Evolutionary conservation across 1,140 invertebrate species (phyloP), one percentile per base, ranked within the genome.

Genomic region (Neodiprion fabricii): DNA sequence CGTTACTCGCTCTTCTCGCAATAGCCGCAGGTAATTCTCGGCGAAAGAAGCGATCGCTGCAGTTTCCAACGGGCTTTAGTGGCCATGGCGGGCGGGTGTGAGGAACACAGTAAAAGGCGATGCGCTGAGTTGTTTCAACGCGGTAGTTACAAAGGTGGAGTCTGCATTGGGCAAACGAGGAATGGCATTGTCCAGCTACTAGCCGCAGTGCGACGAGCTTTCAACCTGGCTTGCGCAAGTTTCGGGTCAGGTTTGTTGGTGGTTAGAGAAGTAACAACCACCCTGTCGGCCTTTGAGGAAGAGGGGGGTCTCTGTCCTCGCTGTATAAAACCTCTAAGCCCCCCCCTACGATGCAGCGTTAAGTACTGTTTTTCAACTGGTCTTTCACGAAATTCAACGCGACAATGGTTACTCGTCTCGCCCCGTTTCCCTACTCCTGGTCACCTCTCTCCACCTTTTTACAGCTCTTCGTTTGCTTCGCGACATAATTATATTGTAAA

Each of bases 201-300:
- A 82, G 77, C 80, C 82, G 84, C 83, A 84, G 81, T 84, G 83
- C 83, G 84, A 84, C 83, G 82, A 82, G 78, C 79, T 77, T 74
- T 78, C 80, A 73, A 75, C 76, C 72, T 75, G 53, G 67, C 70
- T 74, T 77, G 76, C 77, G 71, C 75, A 79, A 82, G 73, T 80
- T 81, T 79, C 80, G 79, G 28, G 28, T 40, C 28, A 40, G 28
- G 79, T 73, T 81, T 71, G 72, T 77, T 75, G 79, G 77, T 82
- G 81, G 83, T 82, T 84, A 80, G 80, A 69, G 68, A 80, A 78
- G 77, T 82, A 83, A 83, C 83, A 81, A 81, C 80, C 79, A 74
- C 70, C 75, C 48, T 71, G 28, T 40, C 28, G 28, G 28, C 28
- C 28, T 40, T 40, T 40, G 28, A 40, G 28, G n/a, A 40, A 5